A percentile compares a stretch with the other conserved stretches of the same genome.
Evolutionary conservation across 2,888 invertebrate species (phyloP).

Genomic region (Timandra comae): DNA sequence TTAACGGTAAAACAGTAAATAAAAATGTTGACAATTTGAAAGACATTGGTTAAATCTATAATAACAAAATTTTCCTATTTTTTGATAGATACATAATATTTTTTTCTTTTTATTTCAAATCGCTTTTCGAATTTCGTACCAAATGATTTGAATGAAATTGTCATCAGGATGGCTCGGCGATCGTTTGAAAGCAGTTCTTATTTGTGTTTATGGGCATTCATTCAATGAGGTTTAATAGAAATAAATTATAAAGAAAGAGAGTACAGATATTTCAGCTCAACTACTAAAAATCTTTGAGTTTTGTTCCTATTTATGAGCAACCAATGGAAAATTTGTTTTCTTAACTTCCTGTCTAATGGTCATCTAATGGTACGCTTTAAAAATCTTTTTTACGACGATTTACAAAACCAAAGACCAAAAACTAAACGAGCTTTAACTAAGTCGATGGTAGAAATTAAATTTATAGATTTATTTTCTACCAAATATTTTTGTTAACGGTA

Average conservation of each 20-base stretch:
- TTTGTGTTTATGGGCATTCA: slow-evolving; percentile 27
- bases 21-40: slow-evolving; percentile 73
- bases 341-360: no score
- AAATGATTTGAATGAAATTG: slow-evolving; percentile 45
- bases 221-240: slow-evolving; percentile 7
- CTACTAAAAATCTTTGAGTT: no score
- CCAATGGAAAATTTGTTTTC: no score
- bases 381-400: no score
- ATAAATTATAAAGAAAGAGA: no score
- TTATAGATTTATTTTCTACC: no score
- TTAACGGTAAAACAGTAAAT: slow-evolving; percentile 67
- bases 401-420: no score
- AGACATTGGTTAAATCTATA: slow-evolving; percentile 72
- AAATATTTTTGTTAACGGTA: slow-evolving; percentile 21
- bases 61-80: slow-evolving; percentile 72
- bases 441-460: no score
- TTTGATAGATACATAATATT: slow-evolving; percentile 65
- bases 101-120: slow-evolving; percentile 67
- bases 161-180: slow-evolving; percentile 60
- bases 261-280: no score
- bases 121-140: slow-evolving; percentile 65
- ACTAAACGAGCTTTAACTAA: no score
- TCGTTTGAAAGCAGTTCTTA: slow-evolving; percentile 25
- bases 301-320: no score
- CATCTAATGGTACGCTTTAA: no score